These are phyloP conservation scores for Phyllostomus discolor DNA, from an alignment of 2,113 vertebrate genomes.

Conservation along the genomic window DNA sequence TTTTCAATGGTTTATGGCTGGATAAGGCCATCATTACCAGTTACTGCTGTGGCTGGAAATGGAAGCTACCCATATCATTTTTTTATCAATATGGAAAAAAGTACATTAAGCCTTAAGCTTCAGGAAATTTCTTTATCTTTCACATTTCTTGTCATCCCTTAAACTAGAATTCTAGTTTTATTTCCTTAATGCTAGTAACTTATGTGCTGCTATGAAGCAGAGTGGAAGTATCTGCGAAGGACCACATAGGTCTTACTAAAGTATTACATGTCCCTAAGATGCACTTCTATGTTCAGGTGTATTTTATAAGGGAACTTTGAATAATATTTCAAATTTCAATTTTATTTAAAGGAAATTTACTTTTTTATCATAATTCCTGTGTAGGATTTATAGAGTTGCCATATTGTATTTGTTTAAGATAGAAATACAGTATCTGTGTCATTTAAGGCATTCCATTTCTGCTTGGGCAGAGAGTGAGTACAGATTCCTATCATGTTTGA, in stretches of 20 bases:
- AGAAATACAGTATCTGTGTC: not conserved
- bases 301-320: not conserved
- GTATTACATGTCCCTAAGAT: not conserved
- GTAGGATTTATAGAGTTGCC: not conserved
- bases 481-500: not conserved
- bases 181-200: not conserved
- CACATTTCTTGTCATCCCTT: not conserved
- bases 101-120: not conserved
- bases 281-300: not conserved
- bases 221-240: not conserved
- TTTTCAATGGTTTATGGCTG: not conserved
- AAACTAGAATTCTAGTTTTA: constrained; percentile 25
- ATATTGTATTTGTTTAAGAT: not conserved
- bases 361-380: not conserved
- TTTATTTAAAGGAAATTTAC: not conserved
- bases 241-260: not conserved
- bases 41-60: not conserved
- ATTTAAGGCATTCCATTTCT: constrained; percentile 1
- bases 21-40: not conserved
- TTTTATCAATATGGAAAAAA: not conserved
- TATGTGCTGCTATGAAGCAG: not conserved
- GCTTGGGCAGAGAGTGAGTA: not conserved
- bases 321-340: constrained; percentile 29
- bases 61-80: not conserved
- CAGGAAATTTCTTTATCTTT: not conserved